These are phyloP conservation scores for Penaeus vannamei DNA, from an alignment of 1,140 invertebrate species.

Conservation along the genomic window DNA sequence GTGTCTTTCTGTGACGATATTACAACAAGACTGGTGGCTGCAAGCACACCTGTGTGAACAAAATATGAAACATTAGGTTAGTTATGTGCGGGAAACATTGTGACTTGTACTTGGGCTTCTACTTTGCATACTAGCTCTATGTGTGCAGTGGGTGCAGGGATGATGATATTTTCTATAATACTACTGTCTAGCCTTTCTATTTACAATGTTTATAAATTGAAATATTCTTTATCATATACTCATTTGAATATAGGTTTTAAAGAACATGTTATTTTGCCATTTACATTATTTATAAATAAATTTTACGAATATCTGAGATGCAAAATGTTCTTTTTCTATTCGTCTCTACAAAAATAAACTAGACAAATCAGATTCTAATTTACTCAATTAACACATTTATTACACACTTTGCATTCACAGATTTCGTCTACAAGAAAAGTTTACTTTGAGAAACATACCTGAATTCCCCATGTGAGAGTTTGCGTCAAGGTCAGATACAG, in stretches of 20 bases:
- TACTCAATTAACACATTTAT: background rate
- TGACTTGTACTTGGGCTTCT: no score
- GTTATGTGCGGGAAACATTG: no score
- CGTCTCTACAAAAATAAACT: no score
- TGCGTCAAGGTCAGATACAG: slow-evolving; percentile 51
- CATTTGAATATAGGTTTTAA: background rate
- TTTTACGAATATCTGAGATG: slow-evolving; percentile 18
- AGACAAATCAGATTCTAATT: background rate
- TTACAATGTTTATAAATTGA: no score
- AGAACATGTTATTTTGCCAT: background rate
- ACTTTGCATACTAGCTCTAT: no score
- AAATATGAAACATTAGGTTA: no score
- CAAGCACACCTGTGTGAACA: no score
- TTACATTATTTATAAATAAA: background rate
- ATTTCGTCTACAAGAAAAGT: background rate
- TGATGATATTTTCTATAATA: no score
- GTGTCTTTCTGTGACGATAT: no score
- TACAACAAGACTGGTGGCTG: no score
- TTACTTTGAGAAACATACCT: slow-evolving; percentile 49
- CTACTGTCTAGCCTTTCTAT: no score
- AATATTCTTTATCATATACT: background rate
- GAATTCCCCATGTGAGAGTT: slow-evolving; percentile 56
- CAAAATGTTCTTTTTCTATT: slow-evolving; percentile 16
- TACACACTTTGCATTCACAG: slow-evolving; percentile 44
- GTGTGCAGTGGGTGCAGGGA: no score